Base-by-base conservation (phyloP, 2,888 invertebrate species). In the Aphidoletes aphidimyza region DNA sequence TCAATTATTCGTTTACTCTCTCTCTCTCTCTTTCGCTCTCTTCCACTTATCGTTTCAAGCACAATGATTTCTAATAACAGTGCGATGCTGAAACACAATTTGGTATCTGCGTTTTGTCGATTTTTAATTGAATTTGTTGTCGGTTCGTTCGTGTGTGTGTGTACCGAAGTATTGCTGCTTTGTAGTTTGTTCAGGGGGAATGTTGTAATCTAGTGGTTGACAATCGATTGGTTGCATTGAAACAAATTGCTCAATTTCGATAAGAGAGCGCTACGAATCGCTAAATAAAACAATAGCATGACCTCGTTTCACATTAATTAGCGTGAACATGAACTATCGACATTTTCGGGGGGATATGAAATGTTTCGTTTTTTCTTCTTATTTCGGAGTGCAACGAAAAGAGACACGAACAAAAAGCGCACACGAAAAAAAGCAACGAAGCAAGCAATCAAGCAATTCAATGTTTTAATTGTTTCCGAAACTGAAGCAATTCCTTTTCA, bases 241-340 rank as follows among this genome's bases (percentile, higher is more conserved):
- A 19, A 30, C 54, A 54, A 69, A 69, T 69, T 30, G 69, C 2
- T 30, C 69, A 30, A 69, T 3, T 5, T 19, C n/a, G 69, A 69
- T 42, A 42, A 42, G 14, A 42, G 42, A 42, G 42, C 42, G 42
- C 6, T 14, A 42, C 42, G 14, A 14, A 42, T 9, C 6, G 14
- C n/a, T n/a, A 14, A 42, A 42, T 6, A 14, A 30, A 30, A 69
- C 69, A 30, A 69, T 69, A 69, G 30, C 34, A 30, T 69, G 69
- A 69, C 69, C 69, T 69, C 69, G 69, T 69, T 69, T 69, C 69
- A 69, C 34, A 30, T 69, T 26, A 69, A 30, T 69, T 69, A 69
- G 69, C 69, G 69, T 69, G 69, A 69, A 69, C 69, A 69, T 69
- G 69, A 69, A 34, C 69, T 69, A 69, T 69, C 30, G 69, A 69